A percentile compares a stretch with the other conserved stretches of the same genome.
phyloP scores from a whole-genome alignment of 2,113 vertebrate genomes.

The Triplophysa dalaica region DNA sequence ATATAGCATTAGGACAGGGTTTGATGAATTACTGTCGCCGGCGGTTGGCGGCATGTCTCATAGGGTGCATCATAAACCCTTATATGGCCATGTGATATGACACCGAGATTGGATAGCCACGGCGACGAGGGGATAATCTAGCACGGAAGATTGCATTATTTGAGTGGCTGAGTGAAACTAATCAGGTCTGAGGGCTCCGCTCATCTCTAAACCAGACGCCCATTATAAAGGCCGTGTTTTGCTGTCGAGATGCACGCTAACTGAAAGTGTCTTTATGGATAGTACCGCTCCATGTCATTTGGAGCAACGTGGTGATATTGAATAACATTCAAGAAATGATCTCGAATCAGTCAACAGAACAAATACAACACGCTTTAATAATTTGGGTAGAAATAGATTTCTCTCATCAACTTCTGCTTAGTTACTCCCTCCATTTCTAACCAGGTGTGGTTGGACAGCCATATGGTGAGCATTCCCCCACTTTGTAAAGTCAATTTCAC shows the following conservation, averaged over 20 bases:
- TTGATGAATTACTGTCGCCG: slow-evolving; percentile 28
- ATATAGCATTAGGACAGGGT: slow-evolving; percentile 19
- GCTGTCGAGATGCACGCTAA: background rate
- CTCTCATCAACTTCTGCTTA: slow-evolving; percentile 39
- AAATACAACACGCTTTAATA: slow-evolving; percentile 25
- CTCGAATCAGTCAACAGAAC: too few species aligned
- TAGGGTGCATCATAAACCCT: slow-evolving; percentile 24
- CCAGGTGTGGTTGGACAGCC: slow-evolving; percentile 40
- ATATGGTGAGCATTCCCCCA: slow-evolving; percentile 43
- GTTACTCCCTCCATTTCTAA: slow-evolving; percentile 38
- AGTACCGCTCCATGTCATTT: background rate
- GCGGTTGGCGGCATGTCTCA: background rate
- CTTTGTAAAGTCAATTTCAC: slow-evolving; percentile 30
- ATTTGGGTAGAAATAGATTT: slow-evolving; percentile 41
- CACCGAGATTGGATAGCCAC: slow-evolving; percentile 13
- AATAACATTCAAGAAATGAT: slow-evolving; percentile 53
- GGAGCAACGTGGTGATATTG: slow-evolving; percentile 44
- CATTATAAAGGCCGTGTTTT: slow-evolving; percentile 22
- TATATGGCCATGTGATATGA: slow-evolving; percentile 2
- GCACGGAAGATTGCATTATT: slow-evolving; percentile 26
- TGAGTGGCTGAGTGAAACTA: slow-evolving; percentile 32
- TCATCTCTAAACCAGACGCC: slow-evolving; percentile 30
- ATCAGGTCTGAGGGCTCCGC: slow-evolving; percentile 45
- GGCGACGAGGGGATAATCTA: slow-evolving; percentile 3
- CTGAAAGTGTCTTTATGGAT: background rate